A percentile compares a stretch with the other conserved stretches of the same genome.
phyloP scores from a whole-genome alignment of 1,140 invertebrate species.

The Habropoda laboriosa region DNA sequence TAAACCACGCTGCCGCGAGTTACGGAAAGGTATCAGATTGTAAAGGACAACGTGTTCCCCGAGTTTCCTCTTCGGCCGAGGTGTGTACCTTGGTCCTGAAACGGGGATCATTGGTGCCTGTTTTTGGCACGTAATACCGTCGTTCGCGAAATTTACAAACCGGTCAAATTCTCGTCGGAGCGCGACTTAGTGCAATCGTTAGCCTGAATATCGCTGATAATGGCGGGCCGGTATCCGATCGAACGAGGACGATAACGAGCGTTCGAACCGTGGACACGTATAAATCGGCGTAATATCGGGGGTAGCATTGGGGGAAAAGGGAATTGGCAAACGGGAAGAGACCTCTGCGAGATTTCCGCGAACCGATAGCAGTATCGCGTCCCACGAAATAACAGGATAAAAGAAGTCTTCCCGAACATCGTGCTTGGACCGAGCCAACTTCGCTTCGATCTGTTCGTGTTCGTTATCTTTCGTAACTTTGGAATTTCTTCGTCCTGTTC shows the following conservation, averaged over 20 bases:
- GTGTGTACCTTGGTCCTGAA: background rate
- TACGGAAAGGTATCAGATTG: background rate
- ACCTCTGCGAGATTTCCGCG: constrained; percentile 49
- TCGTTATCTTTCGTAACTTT: constrained; percentile 44
- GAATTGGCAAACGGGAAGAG: constrained; percentile 24
- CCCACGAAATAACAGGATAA: constrained; percentile 17
- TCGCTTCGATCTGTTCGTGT: constrained; percentile 36
- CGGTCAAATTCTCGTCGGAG: constrained; percentile 11
- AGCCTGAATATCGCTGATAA: constrained; percentile 43
- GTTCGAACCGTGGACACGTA: constrained; percentile 1
- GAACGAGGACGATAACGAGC: constrained; percentile 24
- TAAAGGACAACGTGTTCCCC: background rate
- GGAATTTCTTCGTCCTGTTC: constrained; percentile 24
- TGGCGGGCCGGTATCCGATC: constrained; percentile 26
- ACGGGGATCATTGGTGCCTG: background rate
- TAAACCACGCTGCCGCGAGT: no score
- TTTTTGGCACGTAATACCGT: constrained; percentile 24
- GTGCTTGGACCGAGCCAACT: background rate
- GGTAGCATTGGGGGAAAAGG: constrained; percentile 16
- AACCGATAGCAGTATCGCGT: constrained; percentile 40
- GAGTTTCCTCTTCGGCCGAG: no score
- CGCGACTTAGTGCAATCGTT: constrained; percentile 14
- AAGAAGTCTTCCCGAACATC: background rate
- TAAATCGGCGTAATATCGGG: constrained; percentile 38
- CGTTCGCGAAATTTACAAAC: constrained; percentile 48